A percentile compares a stretch with the other conserved stretches of the same genome.
phyloP scores from a whole-genome alignment of 2,113 vertebrate genomes.

The Oncorhynchus clarkii region DNA sequence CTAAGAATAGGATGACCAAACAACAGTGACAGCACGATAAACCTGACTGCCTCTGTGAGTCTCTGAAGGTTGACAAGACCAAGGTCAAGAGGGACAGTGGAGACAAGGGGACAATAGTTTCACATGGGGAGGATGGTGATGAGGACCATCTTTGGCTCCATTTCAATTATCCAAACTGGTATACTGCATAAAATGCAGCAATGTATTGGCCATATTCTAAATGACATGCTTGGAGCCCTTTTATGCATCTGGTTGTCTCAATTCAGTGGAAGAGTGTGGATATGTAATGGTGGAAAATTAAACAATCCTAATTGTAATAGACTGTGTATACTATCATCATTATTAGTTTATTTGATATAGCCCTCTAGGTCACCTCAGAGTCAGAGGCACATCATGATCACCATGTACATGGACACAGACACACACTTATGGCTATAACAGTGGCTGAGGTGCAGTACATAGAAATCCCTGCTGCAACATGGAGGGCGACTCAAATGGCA shows the following conservation, averaged over 20 bases:
- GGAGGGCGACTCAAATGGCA: background rate
- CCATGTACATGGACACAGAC: conserved; percentile 9
- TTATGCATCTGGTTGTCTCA: background rate
- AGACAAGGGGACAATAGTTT: background rate
- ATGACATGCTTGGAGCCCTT: too few relatives aligned
- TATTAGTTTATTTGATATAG: too few relatives aligned
- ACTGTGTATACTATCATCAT: too few relatives aligned
- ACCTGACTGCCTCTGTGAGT: conserved; percentile 16
- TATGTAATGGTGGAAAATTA: background rate
- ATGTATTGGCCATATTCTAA: too few relatives aligned
- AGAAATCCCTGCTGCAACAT: background rate
- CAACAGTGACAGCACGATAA: conserved; percentile 17
- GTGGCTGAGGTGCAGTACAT: background rate
- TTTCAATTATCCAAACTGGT: background rate
- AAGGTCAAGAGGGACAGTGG: background rate
- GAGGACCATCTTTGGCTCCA: background rate
- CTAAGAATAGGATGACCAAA: conserved; percentile 25
- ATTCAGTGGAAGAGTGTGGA: background rate
- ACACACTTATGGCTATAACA: background rate
- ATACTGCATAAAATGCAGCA: too few relatives aligned
- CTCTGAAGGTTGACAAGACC: background rate
- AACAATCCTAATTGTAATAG: background rate
- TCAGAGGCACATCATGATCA: conserved; percentile 11
- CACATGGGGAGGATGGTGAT: background rate
- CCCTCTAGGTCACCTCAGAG: background rate